Base-by-base conservation (phyloP, 2,888 invertebrate genomes). In the Steinernema scapterisci region DNA sequence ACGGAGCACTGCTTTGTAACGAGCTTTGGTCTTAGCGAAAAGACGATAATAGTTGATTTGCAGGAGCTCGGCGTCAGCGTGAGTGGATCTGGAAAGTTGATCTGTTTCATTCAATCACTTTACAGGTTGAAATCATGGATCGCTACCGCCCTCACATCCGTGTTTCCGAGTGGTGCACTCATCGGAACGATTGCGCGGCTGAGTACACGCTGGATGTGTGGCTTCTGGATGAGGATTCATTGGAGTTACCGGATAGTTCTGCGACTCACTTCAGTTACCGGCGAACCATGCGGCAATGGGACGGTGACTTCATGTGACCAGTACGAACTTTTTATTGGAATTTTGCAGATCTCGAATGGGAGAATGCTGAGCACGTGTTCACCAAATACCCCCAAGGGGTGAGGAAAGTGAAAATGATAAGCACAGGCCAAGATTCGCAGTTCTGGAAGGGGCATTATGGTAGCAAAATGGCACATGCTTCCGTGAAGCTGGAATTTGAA, bases 381-480 rank as follows among this genome's bases (percentile, higher is more conserved):
- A 54, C 43, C 21, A 54, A 75, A 19, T 75, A 75, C 52, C 54
- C 52, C 5, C 21, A 51, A 19, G 75, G 38, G 9, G 52, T 31
- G 16, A 23, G 73, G 21, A 43, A 51, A 23, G 27, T 73, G 11
- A 46, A 23, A 16, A 38, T 77, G 13, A 3, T 70, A 13, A 70
- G 73, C 13, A 25, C 21, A 19, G 78, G 78, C 11, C 73, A 76
- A 70, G 77, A 77, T 51, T 52, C 25, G 5, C 78, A 78, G 72
- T 78, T 73, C 70, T 78, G 78, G 78, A 75, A 74, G 6, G 78
- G 78, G 27, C 48, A 75, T 52, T 78, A 76, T 38, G 78, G 78
- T 0, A 9, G 71, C 16, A 78, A 76, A 25, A 70, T 78, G 21
- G 78, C 76, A 9, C 74, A 73, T 11, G 73, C 75, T 13, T 75